Conservation (phyloP, 2,113 vertebrate species). For the Seriola aureovittata region DNA sequence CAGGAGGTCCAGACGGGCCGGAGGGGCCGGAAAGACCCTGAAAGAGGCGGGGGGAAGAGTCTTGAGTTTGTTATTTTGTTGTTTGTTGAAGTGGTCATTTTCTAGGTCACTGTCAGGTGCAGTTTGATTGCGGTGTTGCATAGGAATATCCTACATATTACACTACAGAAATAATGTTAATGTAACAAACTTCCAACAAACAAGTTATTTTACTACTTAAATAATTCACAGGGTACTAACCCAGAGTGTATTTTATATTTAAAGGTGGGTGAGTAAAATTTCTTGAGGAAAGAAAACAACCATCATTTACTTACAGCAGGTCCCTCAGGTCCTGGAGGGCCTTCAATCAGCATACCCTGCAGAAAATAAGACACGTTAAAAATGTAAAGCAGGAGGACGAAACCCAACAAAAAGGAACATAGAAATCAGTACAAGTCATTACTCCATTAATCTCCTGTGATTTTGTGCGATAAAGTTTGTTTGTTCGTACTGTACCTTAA, state of each 20-base stretch:
- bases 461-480: too few species aligned
- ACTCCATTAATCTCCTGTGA: too few species aligned
- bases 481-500: too few species aligned
- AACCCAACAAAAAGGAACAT: not conserved
- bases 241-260: too few species aligned
- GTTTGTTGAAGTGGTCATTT: not conserved
- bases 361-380: slow-evolving; percentile 11
- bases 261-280: not conserved
- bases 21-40: slow-evolving; percentile 88
- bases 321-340: slow-evolving; percentile 91
- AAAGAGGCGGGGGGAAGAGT: not conserved
- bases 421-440: too few species aligned
- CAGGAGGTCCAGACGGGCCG: slow-evolving; percentile 88
- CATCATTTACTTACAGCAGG: slow-evolving; percentile 86
- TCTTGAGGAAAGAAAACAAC: not conserved
- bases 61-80: too few species aligned
- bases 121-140: not conserved
- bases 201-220: not conserved
- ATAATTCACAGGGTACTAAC: too few species aligned
- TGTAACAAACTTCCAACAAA: too few species aligned
- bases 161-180: not conserved
- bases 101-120: not conserved
- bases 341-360: slow-evolving; percentile 93
- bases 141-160: not conserved
- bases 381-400: not conserved